Evolutionary conservation across 2,797 vertebrate species (phyloP).

Genomic region (Fistularia commersonii): DNA sequence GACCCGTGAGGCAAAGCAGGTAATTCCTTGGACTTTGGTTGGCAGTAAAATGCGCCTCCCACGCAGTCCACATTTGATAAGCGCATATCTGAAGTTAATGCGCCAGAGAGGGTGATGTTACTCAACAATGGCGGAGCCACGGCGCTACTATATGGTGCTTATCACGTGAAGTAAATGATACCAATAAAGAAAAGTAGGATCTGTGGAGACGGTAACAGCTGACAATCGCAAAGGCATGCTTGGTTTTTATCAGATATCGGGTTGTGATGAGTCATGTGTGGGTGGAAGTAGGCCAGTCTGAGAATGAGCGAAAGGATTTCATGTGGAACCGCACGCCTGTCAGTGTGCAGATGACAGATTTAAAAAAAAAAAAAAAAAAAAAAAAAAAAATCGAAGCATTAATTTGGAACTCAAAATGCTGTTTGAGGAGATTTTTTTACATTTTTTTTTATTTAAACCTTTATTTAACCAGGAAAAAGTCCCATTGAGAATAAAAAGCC

Average conservation of each 20-base stretch:
- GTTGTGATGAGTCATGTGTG: conserved; percentile 56
- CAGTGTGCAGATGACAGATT: conserved; percentile 1
- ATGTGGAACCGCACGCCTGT: conserved; percentile 18
- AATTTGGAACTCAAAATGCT: too few species aligned
- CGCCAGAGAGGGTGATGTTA: conserved; percentile 25
- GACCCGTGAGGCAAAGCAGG: conserved; percentile 13
- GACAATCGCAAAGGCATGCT: conserved; percentile 23
- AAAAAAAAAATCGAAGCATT: too few species aligned
- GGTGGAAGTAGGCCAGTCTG: conserved; percentile 59
- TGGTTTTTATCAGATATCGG: conserved; percentile 61
- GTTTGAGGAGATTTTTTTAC: too few species aligned
- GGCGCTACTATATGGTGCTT: not conserved
- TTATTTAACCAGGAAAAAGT: too few species aligned
- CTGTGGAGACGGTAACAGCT: conserved; percentile 25
- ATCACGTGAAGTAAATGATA: conserved; percentile 1
- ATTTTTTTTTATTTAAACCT: too few species aligned
- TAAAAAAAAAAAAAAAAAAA: too few species aligned
- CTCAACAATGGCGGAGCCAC: conserved; percentile 20
- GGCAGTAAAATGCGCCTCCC: conserved; percentile 52
- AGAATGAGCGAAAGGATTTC: conserved; percentile 48
- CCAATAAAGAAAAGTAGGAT: not conserved
- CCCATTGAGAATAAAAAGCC: too few species aligned
- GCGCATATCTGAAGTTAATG: conserved; percentile 36
- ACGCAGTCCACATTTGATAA: conserved; percentile 60
- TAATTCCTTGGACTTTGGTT: conserved; percentile 57